A percentile compares a stretch with the other conserved stretches of the same genome.
Conservation (phyloP, 2,888 invertebrate species). For the Trichacis sp. region DNA sequence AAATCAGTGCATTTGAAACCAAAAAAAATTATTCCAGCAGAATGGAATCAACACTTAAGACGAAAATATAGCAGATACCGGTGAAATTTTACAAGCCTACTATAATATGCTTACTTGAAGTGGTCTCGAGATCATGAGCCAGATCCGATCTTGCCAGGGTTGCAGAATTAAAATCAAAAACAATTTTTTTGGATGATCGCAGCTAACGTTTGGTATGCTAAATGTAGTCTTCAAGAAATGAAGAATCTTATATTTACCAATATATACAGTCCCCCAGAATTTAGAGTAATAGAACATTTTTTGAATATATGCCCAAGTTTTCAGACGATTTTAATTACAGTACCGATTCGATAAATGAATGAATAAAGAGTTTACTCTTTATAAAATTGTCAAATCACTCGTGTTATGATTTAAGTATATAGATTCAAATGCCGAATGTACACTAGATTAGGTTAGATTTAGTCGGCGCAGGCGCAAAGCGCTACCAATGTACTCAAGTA, state of each 20-base stretch:
- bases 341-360: conserved; percentile 75
- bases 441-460: too few relatives aligned
- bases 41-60: conserved; percentile 92
- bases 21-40: too few relatives aligned
- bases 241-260: conserved; percentile 85
- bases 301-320: conserved; percentile 74
- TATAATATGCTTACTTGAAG: conserved; percentile 80
- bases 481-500: too few relatives aligned
- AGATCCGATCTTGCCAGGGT: conserved; percentile 78
- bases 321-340: conserved; percentile 75
- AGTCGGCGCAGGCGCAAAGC: too few relatives aligned
- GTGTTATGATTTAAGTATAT: too few relatives aligned
- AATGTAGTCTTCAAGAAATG: conserved; percentile 75
- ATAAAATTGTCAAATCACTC: too few relatives aligned
- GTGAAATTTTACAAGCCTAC: conserved; percentile 90
- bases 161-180: conserved; percentile 75
- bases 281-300: conserved; percentile 73
- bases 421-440: too few relatives aligned
- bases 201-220: conserved; percentile 75
- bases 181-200: conserved; percentile 75
- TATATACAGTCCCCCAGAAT: conserved; percentile 77
- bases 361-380: too few relatives aligned
- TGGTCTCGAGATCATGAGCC: conserved; percentile 77
- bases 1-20: too few relatives aligned
- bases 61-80: conserved; percentile 94